Base-by-base conservation (phyloP, 2,797 vertebrate genomes). In the Esox lucius region DNA sequence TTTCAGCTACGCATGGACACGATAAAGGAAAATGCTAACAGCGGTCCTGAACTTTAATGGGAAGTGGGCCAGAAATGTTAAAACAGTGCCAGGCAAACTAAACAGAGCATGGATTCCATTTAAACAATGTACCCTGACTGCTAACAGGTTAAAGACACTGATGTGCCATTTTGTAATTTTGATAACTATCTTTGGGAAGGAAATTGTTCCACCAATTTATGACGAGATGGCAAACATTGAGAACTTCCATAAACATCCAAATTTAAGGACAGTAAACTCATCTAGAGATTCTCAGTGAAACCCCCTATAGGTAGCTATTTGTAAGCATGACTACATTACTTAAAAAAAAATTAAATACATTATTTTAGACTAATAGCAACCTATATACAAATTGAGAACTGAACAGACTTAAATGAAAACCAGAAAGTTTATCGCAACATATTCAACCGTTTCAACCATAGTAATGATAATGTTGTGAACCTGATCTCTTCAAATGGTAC, bases 391-490 rank as follows among this genome's bases (percentile, higher is more conserved):
- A 66, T 17, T 13, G 31, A 35, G 64, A 66, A 66, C 31, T 64
- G 28, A 65, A 65, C 22, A 26, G 62, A 26, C 31, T 46, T 3
- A 31, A 62, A 19, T 59, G 56, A 62, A 69, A 72, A 48, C 19
- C 35, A 53, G 19, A 64, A 19, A 35, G 7, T 15, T 24, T 51
- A 28, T 66, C 17, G 35, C 24, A 66, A 70, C 48, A 48, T 49
- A 66, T 64, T 15, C 16, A 69, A 19, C 39, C n/a, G 24, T 46
- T 68, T 42, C n/a, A 69, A 69, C 42, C 15, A 17, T 17, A 48
- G 48, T 70, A 70, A 48, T 51, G 48, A 70, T 15, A 51, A 65
- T 53, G 17, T 53, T 68, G 51, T 70, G 24, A 49, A 17, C 5
- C 61, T 35, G 13, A 65, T 56, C 65, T 48, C 26, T 66, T 42